phyloP scores from a whole-genome alignment of 1,140 invertebrate genomes.

The Drosophila neocordata region DNA sequence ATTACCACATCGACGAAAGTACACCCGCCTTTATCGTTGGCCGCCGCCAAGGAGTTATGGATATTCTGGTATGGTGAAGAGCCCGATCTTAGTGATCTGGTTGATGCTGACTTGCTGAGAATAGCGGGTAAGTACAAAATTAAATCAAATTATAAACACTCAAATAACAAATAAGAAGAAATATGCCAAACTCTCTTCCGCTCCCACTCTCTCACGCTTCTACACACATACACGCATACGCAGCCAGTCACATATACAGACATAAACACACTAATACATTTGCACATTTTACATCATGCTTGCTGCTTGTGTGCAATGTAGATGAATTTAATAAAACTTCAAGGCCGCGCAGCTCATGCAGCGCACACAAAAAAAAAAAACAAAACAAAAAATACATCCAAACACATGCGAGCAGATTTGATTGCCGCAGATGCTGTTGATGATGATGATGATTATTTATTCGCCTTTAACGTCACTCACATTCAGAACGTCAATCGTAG shows the following conservation, averaged over 20 bases:
- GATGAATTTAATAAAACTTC: constrained; percentile 60
- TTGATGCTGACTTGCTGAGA: constrained; percentile 90
- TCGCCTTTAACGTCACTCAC: constrained; percentile 50
- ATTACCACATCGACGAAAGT: constrained; percentile 81
- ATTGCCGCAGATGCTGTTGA: constrained; percentile 45
- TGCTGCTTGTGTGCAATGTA: constrained; percentile 8
- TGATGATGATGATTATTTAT: constrained; percentile 39
- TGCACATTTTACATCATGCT: constrained; percentile 7
- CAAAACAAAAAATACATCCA: constrained; percentile 38
- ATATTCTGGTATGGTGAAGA: constrained; percentile 99
- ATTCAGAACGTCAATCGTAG: constrained; percentile 48
- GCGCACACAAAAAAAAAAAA: constrained; percentile 34
- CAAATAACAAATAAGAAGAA: not conserved
- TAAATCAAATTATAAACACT: no score
- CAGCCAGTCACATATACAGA: no score
- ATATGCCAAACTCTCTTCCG: not conserved
- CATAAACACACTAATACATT: not conserved
- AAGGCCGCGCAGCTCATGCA: constrained; percentile 56
- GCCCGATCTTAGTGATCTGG: constrained; percentile 92
- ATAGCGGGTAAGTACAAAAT: constrained; percentile 90
- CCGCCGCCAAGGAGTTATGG: constrained; percentile 97
- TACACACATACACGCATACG: not conserved
- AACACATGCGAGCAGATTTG: constrained; percentile 47
- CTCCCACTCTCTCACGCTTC: not conserved
- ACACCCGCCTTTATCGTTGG: constrained; percentile 88